Percentiles rank a stretch among this genome's conserved stretches.
These are phyloP conservation scores for Anguilla pacifica DNA, from an alignment of 2,797 vertebrate species.

Conservation along the genomic window DNA sequence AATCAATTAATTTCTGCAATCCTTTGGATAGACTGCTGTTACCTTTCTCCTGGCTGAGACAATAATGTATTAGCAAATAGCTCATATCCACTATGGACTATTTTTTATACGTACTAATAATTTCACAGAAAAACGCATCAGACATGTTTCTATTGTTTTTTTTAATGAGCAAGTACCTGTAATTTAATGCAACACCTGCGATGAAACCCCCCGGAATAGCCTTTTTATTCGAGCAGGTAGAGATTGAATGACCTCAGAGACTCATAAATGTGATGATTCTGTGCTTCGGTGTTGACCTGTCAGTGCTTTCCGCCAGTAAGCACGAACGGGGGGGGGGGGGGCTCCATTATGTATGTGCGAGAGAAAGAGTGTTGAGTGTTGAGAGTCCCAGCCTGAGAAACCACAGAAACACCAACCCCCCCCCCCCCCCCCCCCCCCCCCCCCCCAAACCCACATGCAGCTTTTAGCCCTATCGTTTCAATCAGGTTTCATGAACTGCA, in stretches of 20 bases:
- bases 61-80: background rate
- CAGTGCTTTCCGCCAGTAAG: constrained; percentile 9
- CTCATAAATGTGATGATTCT: constrained; percentile 18
- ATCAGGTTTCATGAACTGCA: constrained; percentile 23
- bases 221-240: background rate
- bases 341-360: background rate
- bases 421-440: background rate
- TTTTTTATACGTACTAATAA: background rate
- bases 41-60: background rate
- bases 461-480: constrained; percentile 16
- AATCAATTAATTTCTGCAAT: background rate
- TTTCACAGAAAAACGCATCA: background rate
- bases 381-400: background rate
- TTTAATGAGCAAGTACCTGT: constrained; percentile 2
- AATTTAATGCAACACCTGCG: constrained; percentile 17
- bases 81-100: background rate
- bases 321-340: constrained; percentile 5
- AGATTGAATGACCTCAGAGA: constrained; percentile 21
- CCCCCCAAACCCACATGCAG: background rate
- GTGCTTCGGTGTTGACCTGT: constrained; percentile 20
- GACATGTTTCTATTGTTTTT: background rate
- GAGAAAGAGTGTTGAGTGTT: constrained; percentile 12
- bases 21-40: background rate
- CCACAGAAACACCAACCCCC: background rate
- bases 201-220: background rate